These are phyloP conservation scores for Crotalus helleri DNA, from an alignment of 2,113 vertebrate genomes.

Conservation along the genomic window DNA sequence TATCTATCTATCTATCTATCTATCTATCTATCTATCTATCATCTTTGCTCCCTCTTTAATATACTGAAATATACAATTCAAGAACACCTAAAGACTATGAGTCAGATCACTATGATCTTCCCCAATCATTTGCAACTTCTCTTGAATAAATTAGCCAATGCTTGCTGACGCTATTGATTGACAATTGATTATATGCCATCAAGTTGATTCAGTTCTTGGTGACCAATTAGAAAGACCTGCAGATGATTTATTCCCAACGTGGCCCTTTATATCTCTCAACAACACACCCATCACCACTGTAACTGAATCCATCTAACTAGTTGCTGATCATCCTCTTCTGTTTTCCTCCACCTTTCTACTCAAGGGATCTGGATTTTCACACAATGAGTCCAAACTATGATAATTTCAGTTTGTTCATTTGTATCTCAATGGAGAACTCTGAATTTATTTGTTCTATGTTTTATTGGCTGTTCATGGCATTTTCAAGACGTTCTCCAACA, in stretches of 20 bases:
- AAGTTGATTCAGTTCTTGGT: not conserved
- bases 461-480: not conserved
- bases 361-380: not conserved
- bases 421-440: not conserved
- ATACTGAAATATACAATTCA: not conserved
- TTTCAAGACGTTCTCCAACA: not conserved
- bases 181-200: not conserved
- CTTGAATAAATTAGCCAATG: not conserved
- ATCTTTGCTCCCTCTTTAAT: not conserved
- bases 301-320: not conserved
- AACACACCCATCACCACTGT: not conserved
- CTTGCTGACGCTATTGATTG: not conserved
- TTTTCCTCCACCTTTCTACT: not conserved
- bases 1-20: not conserved
- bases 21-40: not conserved
- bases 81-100: not conserved
- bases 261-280: not conserved
- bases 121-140: not conserved
- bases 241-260: not conserved
- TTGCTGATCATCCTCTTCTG: not conserved
- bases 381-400: not conserved
- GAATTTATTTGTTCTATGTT: not conserved
- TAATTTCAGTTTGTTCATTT: not conserved
- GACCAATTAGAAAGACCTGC: not conserved
- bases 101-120: not conserved